Evolutionary conservation across 2,113 vertebrate species (phyloP).

Genomic region (Pristiophorus japonicus): DNA sequence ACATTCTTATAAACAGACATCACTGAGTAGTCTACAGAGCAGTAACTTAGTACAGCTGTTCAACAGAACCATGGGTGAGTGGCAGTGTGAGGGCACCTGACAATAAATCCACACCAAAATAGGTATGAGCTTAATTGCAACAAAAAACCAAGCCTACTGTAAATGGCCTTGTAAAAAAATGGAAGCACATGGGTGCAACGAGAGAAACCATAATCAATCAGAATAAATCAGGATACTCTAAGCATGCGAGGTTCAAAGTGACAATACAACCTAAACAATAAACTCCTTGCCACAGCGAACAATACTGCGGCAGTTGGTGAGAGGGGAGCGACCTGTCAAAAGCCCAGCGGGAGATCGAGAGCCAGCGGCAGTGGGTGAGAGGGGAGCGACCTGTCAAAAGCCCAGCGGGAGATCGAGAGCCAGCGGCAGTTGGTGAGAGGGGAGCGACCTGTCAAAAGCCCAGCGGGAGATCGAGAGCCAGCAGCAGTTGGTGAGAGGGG

Average conservation of each 20-base stretch:
- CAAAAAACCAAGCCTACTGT: background rate
- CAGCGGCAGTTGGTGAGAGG: too few relatives aligned
- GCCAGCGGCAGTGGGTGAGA: too few relatives aligned
- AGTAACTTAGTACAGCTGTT: background rate
- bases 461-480: too few relatives aligned
- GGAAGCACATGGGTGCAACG: background rate
- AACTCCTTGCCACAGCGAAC: background rate
- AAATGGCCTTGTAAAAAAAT: background rate
- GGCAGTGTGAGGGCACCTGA: background rate
- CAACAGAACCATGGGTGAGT: background rate
- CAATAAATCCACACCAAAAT: background rate
- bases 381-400: too few relatives aligned
- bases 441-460: too few relatives aligned
- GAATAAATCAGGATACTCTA: background rate
- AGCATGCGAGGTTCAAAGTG: background rate
- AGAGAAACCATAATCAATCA: background rate
- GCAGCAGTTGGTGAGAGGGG: too few relatives aligned
- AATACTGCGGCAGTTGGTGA: too few relatives aligned
- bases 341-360: too few relatives aligned
- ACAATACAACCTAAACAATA: background rate
- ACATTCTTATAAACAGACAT: constrained; percentile 18
- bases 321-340: too few relatives aligned
- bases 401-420: too few relatives aligned
- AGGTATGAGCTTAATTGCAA: background rate
- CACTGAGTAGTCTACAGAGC: background rate